Conservation (phyloP, 37 sponge, comb jelly and placozoan genomes). For the Dysidea cf. avara region DNA sequence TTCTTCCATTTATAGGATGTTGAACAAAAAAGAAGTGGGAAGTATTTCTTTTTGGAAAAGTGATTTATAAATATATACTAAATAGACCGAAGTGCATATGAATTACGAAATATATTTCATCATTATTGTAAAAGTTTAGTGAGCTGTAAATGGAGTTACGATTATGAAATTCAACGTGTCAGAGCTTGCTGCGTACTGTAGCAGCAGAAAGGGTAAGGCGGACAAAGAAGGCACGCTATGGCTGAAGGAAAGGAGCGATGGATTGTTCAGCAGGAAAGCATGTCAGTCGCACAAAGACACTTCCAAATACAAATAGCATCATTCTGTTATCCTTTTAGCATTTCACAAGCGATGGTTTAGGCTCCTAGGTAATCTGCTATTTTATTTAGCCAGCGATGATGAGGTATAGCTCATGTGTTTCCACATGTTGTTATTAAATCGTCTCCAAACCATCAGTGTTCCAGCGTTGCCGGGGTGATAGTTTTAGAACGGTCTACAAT, state of each 20-base stretch:
- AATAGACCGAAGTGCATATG: not conserved
- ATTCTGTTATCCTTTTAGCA: conserved; percentile 31
- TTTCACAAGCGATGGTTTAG: conserved; percentile 68
- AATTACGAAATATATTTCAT: no score
- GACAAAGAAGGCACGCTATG: conserved; percentile 83
- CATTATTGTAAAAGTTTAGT: no score
- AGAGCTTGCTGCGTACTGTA: conserved; percentile 61
- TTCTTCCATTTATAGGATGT: conserved; percentile 55
- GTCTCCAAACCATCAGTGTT: no score
- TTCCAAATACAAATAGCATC: not conserved
- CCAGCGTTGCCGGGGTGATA: conserved; percentile 42
- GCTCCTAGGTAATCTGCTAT: conserved; percentile 73
- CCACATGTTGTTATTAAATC: no score
- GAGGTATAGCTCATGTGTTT: no score
- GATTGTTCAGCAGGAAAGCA: conserved; percentile 49
- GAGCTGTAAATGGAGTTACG: no score
- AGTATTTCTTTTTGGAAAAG: conserved; percentile 93
- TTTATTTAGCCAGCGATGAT: conserved; percentile 57
- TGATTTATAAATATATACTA: conserved; percentile 23
- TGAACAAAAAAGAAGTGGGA: conserved; percentile 93
- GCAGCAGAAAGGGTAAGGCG: conserved; percentile 45
- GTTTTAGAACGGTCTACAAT: conserved; percentile 58
- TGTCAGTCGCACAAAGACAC: conserved; percentile 8
- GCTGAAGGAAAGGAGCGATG: conserved; percentile 67
- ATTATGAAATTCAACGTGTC: conserved; percentile 82